Evolutionary conservation across 2,797 vertebrate species (phyloP), one percentile per base, ranked within the genome.

Genomic region (Loris lydekkerianus): DNA sequence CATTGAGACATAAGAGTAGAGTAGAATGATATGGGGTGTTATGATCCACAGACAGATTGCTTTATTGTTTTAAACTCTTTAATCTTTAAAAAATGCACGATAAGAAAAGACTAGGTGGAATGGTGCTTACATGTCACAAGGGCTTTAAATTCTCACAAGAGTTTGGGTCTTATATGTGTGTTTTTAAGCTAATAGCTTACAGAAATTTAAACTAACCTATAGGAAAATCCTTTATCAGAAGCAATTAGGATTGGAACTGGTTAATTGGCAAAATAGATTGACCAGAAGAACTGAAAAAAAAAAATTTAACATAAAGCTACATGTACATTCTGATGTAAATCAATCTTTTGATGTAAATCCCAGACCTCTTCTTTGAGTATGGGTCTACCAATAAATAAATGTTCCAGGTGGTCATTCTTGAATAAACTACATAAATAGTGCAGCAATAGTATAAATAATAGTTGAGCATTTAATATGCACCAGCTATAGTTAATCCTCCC

Each of bases 171-270:
- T 83, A 84, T 23, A 69, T 63, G 4, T 83, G 21, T 89, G 37
- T 60, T 81, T 75, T 70, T 83, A 87, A 93, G 13, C 9, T 49
- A 77, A 37, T 93, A 46, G 83, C 20, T 78, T 65, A 83, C 1
- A 96, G 31, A 73, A 82, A 95, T 81, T 46, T 31, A 86, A 95
- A 73, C 29, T 65, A 89, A 31, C 23, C 25, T 83, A 72, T 67
- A 77, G 63, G 37, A 86, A 31, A 95, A 81, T 82, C 53, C 49
- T 40, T 86, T 18, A 86, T 90, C 29, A 86, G 15, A 77, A 77
- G 43, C 2, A 7, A 82, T 65, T 89, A 70, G 18, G 18, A 70
- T 65, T 80, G 20, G 34, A 89, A 86, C 60, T 85, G 46, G 37
- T 86, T 85, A 89, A 31, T 69, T 75, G 73, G 65, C n/a, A 92